phyloP scores from a whole-genome alignment of 2,888 invertebrate species.

The Lasioglossum pauxillum region DNA sequence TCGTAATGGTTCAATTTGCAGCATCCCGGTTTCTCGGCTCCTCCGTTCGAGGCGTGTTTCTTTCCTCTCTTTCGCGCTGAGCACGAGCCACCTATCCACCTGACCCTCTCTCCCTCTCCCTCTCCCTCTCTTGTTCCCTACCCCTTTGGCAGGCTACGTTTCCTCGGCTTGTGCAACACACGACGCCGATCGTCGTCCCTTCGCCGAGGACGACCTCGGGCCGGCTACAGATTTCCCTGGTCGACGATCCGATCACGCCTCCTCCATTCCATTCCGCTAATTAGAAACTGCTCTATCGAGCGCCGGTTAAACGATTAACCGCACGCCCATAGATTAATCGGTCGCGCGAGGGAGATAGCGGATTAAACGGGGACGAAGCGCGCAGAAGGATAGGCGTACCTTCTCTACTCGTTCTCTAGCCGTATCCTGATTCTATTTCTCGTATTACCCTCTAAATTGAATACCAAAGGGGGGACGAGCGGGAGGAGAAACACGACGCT shows the following conservation, averaged over 20 bases:
- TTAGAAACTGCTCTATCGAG: constrained; percentile 79
- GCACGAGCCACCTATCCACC: constrained; percentile 62
- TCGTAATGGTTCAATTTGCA: constrained; percentile 76
- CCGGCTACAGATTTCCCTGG: constrained; percentile 61
- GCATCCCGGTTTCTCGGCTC: constrained; percentile 66
- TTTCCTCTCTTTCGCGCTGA: constrained; percentile 54
- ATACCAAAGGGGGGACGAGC: not conserved
- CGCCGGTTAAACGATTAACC: constrained; percentile 77
- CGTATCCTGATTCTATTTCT: constrained; percentile 21
- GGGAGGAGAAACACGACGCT: not conserved
- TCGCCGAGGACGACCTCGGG: constrained; percentile 53
- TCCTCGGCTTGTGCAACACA: constrained; percentile 36
- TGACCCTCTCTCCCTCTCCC: not conserved
- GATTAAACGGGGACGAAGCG: constrained; percentile 27
- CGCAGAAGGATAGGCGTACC: not conserved
- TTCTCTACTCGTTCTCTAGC: constrained; percentile 2
- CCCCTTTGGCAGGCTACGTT: not conserved
- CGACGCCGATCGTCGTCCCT: constrained; percentile 44
- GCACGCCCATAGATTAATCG: constrained; percentile 76
- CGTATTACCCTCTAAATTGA: constrained; percentile 37
- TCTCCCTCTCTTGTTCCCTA: not conserved
- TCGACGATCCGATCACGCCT: constrained; percentile 75
- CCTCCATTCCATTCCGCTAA: constrained; percentile 76
- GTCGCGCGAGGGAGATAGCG: constrained; percentile 43
- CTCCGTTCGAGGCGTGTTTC: constrained; percentile 38